Evolutionary conservation across 2,797 vertebrate species (phyloP), one percentile per base, ranked within the genome.

Genomic region (Monodelphis domestica): DNA sequence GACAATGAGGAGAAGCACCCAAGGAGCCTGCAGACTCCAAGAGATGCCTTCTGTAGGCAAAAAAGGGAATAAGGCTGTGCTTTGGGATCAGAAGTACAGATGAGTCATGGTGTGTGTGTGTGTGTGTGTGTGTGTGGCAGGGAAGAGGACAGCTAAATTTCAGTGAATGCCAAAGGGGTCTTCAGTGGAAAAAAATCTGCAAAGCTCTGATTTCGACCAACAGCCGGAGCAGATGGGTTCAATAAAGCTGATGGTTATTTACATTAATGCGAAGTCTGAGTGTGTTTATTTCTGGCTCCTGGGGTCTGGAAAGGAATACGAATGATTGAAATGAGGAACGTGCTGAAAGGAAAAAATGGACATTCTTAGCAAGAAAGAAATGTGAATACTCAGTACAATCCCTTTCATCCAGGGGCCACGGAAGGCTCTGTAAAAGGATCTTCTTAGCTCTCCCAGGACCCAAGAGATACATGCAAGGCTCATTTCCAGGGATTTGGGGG

Each of bases 241-340:
- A 96, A 96, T 97, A 95, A 95, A 97, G 91, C 89, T 88, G 33
- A 55, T 6, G 93, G 94, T 97, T 97, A 96, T 97, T 97, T 96
- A 95, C 97, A 97, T 94, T 95, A 90, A 33, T 28, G 93, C 0
- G 12, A 95, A 95, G 94, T 88, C 90, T 91, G 63, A 15, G 1
- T 90, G 89, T 91, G 91, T 95, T 96, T 95, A 95, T 95, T 96
- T 96, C 94, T 96, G 95, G 96, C 95, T 97, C 96, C 96, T 95
- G 96, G 95, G 95, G 94, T 95, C 92, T 94, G 96, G 96, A 95
- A 94, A 93, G 90, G 94, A 96, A 95, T 91, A 96, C 57, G 89
- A 96, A 95, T 96, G 97, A 96, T 7, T 94, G 95, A 96, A 96
- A 97, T 7, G 78, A 96, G 54, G 89, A 91, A 91, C 24, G 7